Base-by-base conservation (phyloP, 1,140 invertebrate genomes). In the Drosophila arizonae region DNA sequence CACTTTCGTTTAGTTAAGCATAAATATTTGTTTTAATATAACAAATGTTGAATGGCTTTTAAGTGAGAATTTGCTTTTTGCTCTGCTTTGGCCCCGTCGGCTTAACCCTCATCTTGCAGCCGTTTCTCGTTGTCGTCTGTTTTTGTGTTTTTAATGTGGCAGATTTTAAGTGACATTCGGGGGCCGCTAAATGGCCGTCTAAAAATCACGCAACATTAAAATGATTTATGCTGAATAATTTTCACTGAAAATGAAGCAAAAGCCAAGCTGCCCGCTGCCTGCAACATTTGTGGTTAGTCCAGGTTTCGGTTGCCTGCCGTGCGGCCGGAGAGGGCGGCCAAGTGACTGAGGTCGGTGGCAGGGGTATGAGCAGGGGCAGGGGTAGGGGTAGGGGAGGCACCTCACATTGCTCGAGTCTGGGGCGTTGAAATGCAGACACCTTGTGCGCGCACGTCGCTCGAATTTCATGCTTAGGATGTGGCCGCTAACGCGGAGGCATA, bases 221-320 rank as follows among this genome's bases (percentile, higher is more conserved):
- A 86, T 86, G 82, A 86, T 86, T 86, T 86, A 86, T 86, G 82
- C 84, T 75, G 76, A 86, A 86, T 86, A 86, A 86, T 86, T 86
- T 39, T 86, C 62, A 87, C 82, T 88, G 82, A 79, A 86, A 86
- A 86, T 86, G 82, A 86, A 86, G 79, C 79, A 79, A 86, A 78
- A 77, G 80, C 78, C 71, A 72, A 54, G 68, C 72, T 71, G 77
- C 63, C 71, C 62, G 24, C 26, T 28, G 30, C 21, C 45, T 66
- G 36, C 72, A 74, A 73, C 66, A 66, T 75, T 75, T 75, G 81
- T 66, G 77, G 81, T 85, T 77, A 64, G 63, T 71, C 69, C 67
- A 56, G 65, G 45, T 67, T 72, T 43, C 67, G 52, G 13, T 39
- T 45, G 45, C 26, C 30, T 48, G 36, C 60, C 24, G 45, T 57